Evolutionary conservation across 1,140 invertebrate species (phyloP), one percentile per base, ranked within the genome.

Genomic region (Musca vetustissima): DNA sequence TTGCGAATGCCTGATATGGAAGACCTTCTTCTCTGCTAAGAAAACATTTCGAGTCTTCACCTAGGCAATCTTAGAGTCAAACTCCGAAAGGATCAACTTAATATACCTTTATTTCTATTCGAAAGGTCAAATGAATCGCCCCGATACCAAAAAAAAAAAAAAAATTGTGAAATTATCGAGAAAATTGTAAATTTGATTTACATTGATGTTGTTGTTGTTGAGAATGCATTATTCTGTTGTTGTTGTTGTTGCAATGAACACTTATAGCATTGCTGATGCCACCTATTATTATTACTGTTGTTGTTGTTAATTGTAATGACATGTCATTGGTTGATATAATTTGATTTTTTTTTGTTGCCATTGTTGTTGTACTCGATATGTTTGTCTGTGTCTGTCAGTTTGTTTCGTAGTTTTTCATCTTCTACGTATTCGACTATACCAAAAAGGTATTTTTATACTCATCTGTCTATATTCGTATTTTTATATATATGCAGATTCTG

Each of bases 281-380:
- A 49, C 48, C 15, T 57, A 0, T 32, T 59, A 25, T 17, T 32
- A 24, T 57, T 57, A 24, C 25, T 59, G 25, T 67, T 65, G 71
- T 74, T 74, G 75, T 75, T 75, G 74, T 75, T 76, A 76, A 78
- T 78, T 79, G 74, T 77, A 79, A 79, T 78, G 76, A 78, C 76
- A 78, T 74, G 76, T 78, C 76, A 77, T 77, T 77, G 76, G 76
- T 76, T 76, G 74, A 73, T 78, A 76, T 78, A 75, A 74, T 59
- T 59, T 59, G 15, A n/a, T n/a, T 49, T 49, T n/a, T 49, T 59
- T 14, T 59, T 28, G 22, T 32, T 59, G n/a, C n/a, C 13, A 24
- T 32, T 32, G 11, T 24, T 24, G 11, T n/a, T n/a, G n/a, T n/a
- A n/a, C n/a, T n/a, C n/a, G n/a, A n/a, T n/a, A n/a, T n/a, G n/a